These are phyloP conservation scores for Carassius auratus DNA, from an alignment of 2,113 vertebrate species.

Conservation along the genomic window DNA sequence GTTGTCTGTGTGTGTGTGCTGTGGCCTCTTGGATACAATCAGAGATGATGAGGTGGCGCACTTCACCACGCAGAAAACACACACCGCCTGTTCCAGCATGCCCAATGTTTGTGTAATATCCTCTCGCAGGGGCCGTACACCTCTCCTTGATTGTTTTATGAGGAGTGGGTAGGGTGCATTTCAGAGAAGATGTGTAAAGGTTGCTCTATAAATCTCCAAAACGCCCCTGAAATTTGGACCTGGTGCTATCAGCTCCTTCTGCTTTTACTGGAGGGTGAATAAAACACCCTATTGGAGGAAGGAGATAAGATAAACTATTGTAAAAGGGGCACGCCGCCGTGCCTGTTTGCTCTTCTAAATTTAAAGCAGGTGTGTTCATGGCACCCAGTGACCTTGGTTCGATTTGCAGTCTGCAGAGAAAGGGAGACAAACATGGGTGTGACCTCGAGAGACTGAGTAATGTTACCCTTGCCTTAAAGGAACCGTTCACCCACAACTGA, in stretches of 20 bases:
- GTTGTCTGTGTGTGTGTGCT: slow-evolving; percentile 27
- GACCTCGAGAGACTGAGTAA: not conserved
- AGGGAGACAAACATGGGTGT: slow-evolving; percentile 30
- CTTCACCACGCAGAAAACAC: not conserved
- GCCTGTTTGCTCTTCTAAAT: slow-evolving; percentile 49
- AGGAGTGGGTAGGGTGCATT: slow-evolving; percentile 49
- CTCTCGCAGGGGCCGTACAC: slow-evolving; percentile 22
- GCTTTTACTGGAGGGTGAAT: slow-evolving; percentile 54
- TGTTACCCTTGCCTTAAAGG: slow-evolving; percentile 16
- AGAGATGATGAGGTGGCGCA: slow-evolving; percentile 7
- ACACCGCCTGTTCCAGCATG: not conserved
- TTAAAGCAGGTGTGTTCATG: slow-evolving; percentile 27
- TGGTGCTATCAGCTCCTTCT: slow-evolving; percentile 38
- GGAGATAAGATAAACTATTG: slow-evolving; percentile 63
- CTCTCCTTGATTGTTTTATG: slow-evolving; percentile 60
- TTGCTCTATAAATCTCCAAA: slow-evolving; percentile 66
- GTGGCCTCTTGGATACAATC: slow-evolving; percentile 16
- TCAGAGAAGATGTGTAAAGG: slow-evolving; percentile 60
- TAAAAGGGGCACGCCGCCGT: slow-evolving; percentile 40
- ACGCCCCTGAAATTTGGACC: slow-evolving; percentile 62
- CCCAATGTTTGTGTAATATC: slow-evolving; percentile 22
- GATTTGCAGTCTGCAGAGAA: not conserved
- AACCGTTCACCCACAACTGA: not conserved
- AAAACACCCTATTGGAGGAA: slow-evolving; percentile 34
- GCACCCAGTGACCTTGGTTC: slow-evolving; percentile 29